Evolutionary conservation across 2,888 invertebrate species (phyloP), one percentile per base, ranked within the genome.

Genomic region (Orthonychiurus folsomi): DNA sequence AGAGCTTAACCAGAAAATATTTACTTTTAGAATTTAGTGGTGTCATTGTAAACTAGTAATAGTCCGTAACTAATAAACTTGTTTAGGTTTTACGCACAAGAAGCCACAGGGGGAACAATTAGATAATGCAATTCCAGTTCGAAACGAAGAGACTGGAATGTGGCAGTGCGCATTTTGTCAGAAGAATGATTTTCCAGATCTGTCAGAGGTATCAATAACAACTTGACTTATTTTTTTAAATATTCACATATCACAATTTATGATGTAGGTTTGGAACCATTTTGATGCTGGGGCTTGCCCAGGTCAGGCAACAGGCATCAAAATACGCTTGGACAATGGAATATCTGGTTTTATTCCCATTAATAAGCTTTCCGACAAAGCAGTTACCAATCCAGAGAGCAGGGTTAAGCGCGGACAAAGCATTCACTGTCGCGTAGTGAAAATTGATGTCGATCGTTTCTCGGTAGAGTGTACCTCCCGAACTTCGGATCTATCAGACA

Each of bases 91-190:
- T 69, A 85, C 87, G 18, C 88, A 91, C 72, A 85, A 88, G 66
- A 91, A 92, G 75, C 94, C 95, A 0, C 88, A 91, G 75, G 87
- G 89, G 27, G 95, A 96, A 65, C 93, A 95, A 80, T 77, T 96
- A 62, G 95, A 96, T 76, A 89, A 93, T 76, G 95, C 95, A 0
- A 94, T 95, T 80, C 96, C 96, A 0, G 90, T 93, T 53, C 83
- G 93, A 71, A 92, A 94, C 75, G 94, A 95, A 65, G 91, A 93
- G 74, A 92, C 92, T 5, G 93, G 93, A 0, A 80, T 94, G 50
- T 97, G 96, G 96, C 92, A 94, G 76, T 97, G 97, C 80, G 95
- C 95, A 0, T 95, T 96, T 79, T 97, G 97, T 80, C 82, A 89
- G 71, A 93, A 93, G 76, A 93, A 93, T 75, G 93, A 95, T 77